These are phyloP conservation scores for Xenus cinereus DNA, from an alignment of 2,113 vertebrate genomes.

Conservation along the genomic window DNA sequence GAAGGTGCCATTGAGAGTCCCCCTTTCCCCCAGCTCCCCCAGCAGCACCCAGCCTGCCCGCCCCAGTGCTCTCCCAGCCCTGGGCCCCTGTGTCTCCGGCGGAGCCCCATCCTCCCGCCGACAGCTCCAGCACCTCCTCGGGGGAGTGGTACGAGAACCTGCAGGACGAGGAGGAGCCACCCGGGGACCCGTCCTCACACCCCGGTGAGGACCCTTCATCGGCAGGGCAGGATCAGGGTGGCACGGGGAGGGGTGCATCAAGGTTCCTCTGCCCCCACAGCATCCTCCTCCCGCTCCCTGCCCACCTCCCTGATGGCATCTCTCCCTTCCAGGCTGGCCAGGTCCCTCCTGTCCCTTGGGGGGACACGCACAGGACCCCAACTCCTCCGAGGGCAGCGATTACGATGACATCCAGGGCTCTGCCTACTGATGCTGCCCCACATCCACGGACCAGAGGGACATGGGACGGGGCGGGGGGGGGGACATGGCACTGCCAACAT, in stretches of 20 bases:
- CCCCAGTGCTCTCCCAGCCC: neutral
- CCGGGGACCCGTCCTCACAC: neutral
- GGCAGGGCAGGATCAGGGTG: neutral
- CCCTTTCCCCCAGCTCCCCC: neutral
- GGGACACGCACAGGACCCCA: neutral
- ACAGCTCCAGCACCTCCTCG: slow-evolving; percentile 76
- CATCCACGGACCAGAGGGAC: fast-evolving
- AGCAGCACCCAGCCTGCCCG: fast-evolving
- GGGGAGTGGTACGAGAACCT: slow-evolving; percentile 76
- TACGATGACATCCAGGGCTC: slow-evolving; percentile 67
- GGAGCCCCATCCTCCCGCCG: neutral
- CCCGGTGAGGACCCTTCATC: neutral
- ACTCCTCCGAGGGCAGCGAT: slow-evolving; percentile 18
- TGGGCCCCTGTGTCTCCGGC: neutral
- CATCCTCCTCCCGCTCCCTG: neutral
- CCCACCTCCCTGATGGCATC: fast-evolving
- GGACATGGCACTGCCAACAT: fast-evolving
- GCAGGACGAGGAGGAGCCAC: fast-evolving
- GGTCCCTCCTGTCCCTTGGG: neutral
- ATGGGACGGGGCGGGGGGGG: neutral
- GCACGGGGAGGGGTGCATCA: fast-evolving
- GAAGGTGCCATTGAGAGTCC: neutral
- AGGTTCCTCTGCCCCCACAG: neutral
- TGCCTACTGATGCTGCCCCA: neutral
- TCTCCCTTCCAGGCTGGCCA: neutral